Percentiles rank a stretch among this genome's conserved stretches.
Conservation (phyloP, 2,113 vertebrate species). For the Seriola rivoliana region DNA sequence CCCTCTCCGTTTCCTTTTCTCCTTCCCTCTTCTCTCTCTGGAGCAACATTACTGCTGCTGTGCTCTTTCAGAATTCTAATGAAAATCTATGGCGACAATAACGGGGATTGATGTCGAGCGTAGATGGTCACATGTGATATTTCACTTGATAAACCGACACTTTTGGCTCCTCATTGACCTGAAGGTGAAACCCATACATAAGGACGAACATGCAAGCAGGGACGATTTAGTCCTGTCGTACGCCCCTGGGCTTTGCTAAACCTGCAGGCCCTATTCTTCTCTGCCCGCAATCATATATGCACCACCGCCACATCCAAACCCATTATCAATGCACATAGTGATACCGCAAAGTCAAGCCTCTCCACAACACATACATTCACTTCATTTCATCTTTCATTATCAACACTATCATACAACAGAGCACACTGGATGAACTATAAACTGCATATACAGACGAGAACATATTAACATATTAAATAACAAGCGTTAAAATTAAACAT, state of each 20-base stretch:
- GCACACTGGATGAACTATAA: too few relatives aligned
- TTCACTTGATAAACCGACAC: constrained; percentile 9
- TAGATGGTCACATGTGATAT: constrained; percentile 1
- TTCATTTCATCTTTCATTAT: too few relatives aligned
- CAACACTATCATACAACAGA: too few relatives aligned
- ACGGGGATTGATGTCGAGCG: constrained; percentile 46
- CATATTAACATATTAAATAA: too few relatives aligned
- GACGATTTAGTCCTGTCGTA: background rate
- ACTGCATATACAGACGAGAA: too few relatives aligned
- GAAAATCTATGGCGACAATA: constrained; percentile 36
- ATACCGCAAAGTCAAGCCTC: background rate
- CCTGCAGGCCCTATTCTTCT: background rate
- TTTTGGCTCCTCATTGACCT: constrained; percentile 35
- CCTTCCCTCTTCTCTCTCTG: constrained; percentile 14
- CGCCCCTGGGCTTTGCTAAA: background rate
- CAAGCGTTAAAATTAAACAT: too few relatives aligned
- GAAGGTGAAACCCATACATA: constrained; percentile 26
- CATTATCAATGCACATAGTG: background rate
- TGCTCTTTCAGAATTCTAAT: constrained; percentile 41
- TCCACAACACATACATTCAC: background rate
- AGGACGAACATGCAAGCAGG: background rate
- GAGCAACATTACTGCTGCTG: constrained; percentile 26
- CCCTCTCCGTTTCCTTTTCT: constrained; percentile 3
- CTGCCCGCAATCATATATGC: background rate
- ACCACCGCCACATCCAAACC: background rate